Base-by-base conservation (phyloP, 2,888 invertebrate genomes). In the Eilema griseolum region DNA sequence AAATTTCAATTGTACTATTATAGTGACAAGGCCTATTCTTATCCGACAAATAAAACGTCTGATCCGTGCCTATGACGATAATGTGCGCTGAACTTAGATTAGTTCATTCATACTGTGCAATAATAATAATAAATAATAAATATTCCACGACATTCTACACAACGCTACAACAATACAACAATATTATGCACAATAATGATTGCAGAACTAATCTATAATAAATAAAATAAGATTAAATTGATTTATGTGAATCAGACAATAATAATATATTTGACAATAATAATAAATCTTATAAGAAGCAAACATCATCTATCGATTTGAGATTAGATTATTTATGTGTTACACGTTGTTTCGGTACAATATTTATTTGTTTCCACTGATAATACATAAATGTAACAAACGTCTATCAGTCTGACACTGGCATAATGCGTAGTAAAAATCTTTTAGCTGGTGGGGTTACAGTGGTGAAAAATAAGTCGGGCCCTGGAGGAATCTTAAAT, bases 291-390 rank as follows among this genome's bases (percentile, higher is more conserved):
- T n/a, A 10, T n/a, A 52, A 46, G 46, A 46, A 20, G 46, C 20
- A 46, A 52, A n/a, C 52, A n/a, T 52, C n/a, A n/a, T 52, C 52
- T 52, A 8, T 52, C 8, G n/a, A 52, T 52, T 52, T 52, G 10
- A n/a, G 52, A 52, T 52, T 52, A 52, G 52, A 52, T 52, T 52
- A 10, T 52, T 52, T n/a, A 52, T 52, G n/a, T 52, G n/a, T 52
- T n/a, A n/a, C n/a, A 10, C 52, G 10, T 52, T 52, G n/a, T 52
- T 52, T 52, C n/a, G 20, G n/a, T 52, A n/a, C n/a, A 52, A 52
- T 52, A 10, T 52, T 52, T 8, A 52, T 52, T n/a, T 52, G 7
- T 8, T 20, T 7, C 10, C 10, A 52, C 10, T 10, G 20, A n/a
- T 52, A n/a, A 52, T n/a, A 8, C 8, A 10, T n/a, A 52, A 52